These are phyloP conservation scores for Paratilapia polleni DNA, from an alignment of 2,113 vertebrate genomes.

Conservation along the genomic window DNA sequence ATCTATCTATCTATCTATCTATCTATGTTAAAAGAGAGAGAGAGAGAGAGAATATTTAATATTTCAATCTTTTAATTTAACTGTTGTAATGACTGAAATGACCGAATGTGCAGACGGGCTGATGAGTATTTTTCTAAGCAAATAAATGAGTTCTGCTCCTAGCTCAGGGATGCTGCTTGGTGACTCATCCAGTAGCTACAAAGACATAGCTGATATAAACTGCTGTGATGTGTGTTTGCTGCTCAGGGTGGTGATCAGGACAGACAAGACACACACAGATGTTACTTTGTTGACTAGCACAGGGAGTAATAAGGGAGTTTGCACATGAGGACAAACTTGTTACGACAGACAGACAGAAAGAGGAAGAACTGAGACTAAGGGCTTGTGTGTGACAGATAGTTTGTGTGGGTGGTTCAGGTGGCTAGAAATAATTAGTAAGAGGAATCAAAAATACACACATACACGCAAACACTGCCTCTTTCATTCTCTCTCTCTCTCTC, in stretches of 20 bases:
- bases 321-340: constrained; percentile 41
- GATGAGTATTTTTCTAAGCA: neutral
- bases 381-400: constrained; percentile 14
- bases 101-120: constrained; percentile 15
- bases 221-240: constrained; percentile 19
- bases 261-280: constrained; percentile 28
- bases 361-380: constrained; percentile 14
- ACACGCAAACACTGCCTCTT: neutral
- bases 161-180: constrained; percentile 33
- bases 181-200: constrained; percentile 47
- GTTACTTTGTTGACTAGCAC: constrained; percentile 14
- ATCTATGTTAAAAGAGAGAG: no score
- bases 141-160: constrained; percentile 33
- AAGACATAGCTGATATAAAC: constrained; percentile 33
- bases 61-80: no score
- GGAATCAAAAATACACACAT: constrained; percentile 36
- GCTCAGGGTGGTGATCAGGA: constrained; percentile 28
- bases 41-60: no score
- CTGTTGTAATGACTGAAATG: neutral
- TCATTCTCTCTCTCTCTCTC: neutral
- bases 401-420: constrained; percentile 56
- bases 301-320: constrained; percentile 38
- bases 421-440: constrained; percentile 56
- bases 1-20: no score
- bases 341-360: constrained; percentile 21